A percentile compares a stretch with the other conserved stretches of the same genome.
phyloP scores from a whole-genome alignment of 2,888 invertebrate genomes.

The Pyrochroa serraticornis region DNA sequence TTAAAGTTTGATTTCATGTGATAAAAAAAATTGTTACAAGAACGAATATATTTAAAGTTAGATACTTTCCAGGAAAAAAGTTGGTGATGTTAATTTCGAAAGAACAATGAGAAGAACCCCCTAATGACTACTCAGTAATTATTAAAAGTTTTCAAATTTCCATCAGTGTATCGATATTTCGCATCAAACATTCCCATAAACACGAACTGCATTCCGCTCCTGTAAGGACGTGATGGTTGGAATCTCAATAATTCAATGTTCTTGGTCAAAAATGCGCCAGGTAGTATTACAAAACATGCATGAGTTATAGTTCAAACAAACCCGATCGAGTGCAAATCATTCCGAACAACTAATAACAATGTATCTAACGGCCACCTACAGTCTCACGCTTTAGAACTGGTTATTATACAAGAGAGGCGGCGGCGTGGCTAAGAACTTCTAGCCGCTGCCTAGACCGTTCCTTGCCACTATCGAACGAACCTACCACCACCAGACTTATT shows the following conservation, averaged over 20 bases:
- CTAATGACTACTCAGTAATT: no score
- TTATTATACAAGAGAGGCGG: constrained; percentile 42
- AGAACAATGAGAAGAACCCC: no score
- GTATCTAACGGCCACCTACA: constrained; percentile 52
- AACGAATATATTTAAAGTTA: no score
- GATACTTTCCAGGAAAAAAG: no score
- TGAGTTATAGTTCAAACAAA: constrained; percentile 37
- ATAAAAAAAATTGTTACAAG: no score
- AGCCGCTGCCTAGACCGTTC: constrained; percentile 28
- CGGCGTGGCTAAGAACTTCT: constrained; percentile 23
- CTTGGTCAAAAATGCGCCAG: constrained; percentile 11
- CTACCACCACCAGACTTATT: constrained; percentile 34
- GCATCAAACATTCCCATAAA: no score
- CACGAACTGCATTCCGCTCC: no score
- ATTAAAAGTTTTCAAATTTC: no score
- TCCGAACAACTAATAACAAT: constrained; percentile 47
- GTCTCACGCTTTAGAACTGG: constrained; percentile 50
- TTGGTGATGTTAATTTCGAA: no score
- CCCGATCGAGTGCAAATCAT: constrained; percentile 45
- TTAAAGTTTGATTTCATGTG: no score
- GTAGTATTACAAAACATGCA: constrained; percentile 30
- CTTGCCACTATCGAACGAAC: constrained; percentile 34
- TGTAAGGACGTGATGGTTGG: background rate
- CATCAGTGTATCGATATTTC: no score
- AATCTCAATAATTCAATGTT: constrained; percentile 12